Evolutionary conservation across 1,140 invertebrate species (phyloP), one percentile per base, ranked within the genome.

Genomic region (Lordiphosa collinella): DNA sequence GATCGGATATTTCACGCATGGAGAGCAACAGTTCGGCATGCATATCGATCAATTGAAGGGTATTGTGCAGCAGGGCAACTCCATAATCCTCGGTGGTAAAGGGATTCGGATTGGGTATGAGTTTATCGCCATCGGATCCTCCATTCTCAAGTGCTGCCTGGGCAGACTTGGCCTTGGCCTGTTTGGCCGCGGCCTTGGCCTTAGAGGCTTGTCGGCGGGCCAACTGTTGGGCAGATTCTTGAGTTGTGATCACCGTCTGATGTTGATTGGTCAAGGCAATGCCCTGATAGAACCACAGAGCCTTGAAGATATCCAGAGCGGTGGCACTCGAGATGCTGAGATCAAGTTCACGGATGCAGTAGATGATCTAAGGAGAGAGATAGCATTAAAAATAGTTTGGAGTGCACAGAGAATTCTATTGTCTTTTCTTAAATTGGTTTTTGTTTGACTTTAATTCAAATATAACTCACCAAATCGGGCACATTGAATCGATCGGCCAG

Each of bases 51-150:
- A 89, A 54, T 48, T 89, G 88, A 7, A 89, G 66, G 0, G 85
- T 69, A 43, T 89, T 89, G 54, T 82, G 84, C 11, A 89, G 56
- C 51, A 89, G 43, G 10, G 88, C 86, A 18, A 82, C 78, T 29
- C 88, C 72, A 32, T 73, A 87, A 25, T 89, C 88, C 44, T 89
- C 88, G 54, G 86, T 86, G 50, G 88, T 89, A 51, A 89, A 87
- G 34, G 82, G 87, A 75, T 84, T 86, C 3, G 87, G 70, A 34
- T 87, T 86, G n/a, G 78, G 67, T 49, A 84, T 84, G 16, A 78
- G 78, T 56, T 78, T 76, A 8, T 82, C 76, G 6, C 58, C 63
- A 0, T 65, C 65, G 25, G 22, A 47, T 1, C 54, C 50, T 1
- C 54, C 54, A 18, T 66, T 61, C n/a, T 74, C 61, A 31, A 13